Base-by-base conservation (phyloP, 2,797 vertebrate species). In the Argentina silus region DNA sequence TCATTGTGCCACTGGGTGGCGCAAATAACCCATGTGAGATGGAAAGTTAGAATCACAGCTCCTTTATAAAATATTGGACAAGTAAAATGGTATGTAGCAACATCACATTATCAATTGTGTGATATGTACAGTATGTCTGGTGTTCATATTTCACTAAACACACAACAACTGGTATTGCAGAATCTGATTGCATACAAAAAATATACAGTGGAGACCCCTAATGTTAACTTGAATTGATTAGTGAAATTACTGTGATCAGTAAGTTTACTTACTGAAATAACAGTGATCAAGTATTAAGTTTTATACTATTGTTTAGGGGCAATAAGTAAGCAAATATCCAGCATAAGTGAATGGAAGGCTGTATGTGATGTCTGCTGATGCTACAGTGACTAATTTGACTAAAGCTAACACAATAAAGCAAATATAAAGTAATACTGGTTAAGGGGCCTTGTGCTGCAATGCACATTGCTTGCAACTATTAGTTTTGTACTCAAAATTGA, bases 381-480 rank as follows among this genome's bases (percentile, higher is more conserved):
- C 47, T 48, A 8, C 47, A 2, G 11, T 48, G 11, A 8, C 7
- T 4, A 6, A 7, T 10, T 56, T 56, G n/a, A 17, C 19, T 4
- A 56, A 7, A 3, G n/a, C 55, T 48, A 8, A 48, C 48, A 27
- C 47, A 19, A 42, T 69, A 50, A 68, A 69, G 43, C 59, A 56
- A 60, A 47, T 69, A 43, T 64, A 61, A 60, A 56, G 21, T 36
- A 17, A 57, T 9, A 10, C 45, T 62, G 47, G 68, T 63, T 36
- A 75, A 56, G 55, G 60, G 56, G 6, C 7, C 14, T 53, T 21
- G 59, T 59, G 36, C 27, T 69, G 21, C 7, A 69, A 67, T 79
- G 67, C 71, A 69, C 61, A 59, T 76, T 47, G 67, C 45, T 48
- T 45, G 43, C 72, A 47, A 69, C 65, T 9, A 78, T 70, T 74